Percentiles rank a stretch among this genome's conserved stretches.
Conservation (phyloP, 64 coral and sea anemone genomes). For the Montipora efflorescens region DNA sequence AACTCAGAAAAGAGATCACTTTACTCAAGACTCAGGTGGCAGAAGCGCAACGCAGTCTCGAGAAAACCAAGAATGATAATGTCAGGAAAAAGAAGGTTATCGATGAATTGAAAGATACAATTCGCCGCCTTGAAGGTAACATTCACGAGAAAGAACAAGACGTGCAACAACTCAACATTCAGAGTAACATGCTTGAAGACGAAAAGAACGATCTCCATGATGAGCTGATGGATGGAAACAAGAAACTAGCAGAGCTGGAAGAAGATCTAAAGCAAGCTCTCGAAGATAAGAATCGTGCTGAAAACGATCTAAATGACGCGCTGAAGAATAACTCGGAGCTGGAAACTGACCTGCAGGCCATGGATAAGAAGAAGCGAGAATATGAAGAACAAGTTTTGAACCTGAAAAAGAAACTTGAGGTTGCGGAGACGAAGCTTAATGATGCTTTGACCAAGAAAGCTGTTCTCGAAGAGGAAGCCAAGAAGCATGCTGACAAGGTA, state of each 20-base stretch:
- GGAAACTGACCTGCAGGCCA: conserved; percentile 68
- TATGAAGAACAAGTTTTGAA: conserved; percentile 76
- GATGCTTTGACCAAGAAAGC: conserved; percentile 72
- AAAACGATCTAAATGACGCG: conserved; percentile 68
- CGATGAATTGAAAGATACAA: conserved; percentile 85
- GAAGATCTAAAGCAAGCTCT: conserved; percentile 68
- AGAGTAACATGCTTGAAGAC: conserved; percentile 92
- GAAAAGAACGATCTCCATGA: conserved; percentile 87
- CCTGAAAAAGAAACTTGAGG: conserved; percentile 68
- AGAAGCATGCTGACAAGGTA: conserved; percentile 75
- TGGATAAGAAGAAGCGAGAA: conserved; percentile 85
- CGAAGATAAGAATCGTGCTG: conserved; percentile 75
- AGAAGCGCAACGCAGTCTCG: conserved; percentile 81
- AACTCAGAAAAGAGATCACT: conserved; percentile 89
- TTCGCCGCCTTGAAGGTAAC: conserved; percentile 77
- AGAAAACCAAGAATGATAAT: conserved; percentile 88
- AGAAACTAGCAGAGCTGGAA: conserved; percentile 68
- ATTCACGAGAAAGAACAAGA: conserved; percentile 89
- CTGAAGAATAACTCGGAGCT: conserved; percentile 79
- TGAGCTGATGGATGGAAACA: conserved; percentile 82
- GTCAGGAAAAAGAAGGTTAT: conserved; percentile 92
- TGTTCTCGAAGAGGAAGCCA: conserved; percentile 88
- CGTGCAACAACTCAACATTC: conserved; percentile 75
- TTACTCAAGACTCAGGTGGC: conserved; percentile 63
- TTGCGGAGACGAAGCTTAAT: conserved; percentile 71